These are phyloP conservation scores for Melinopterus prodromus DNA, from an alignment of 2,888 invertebrate genomes.

Conservation along the genomic window DNA sequence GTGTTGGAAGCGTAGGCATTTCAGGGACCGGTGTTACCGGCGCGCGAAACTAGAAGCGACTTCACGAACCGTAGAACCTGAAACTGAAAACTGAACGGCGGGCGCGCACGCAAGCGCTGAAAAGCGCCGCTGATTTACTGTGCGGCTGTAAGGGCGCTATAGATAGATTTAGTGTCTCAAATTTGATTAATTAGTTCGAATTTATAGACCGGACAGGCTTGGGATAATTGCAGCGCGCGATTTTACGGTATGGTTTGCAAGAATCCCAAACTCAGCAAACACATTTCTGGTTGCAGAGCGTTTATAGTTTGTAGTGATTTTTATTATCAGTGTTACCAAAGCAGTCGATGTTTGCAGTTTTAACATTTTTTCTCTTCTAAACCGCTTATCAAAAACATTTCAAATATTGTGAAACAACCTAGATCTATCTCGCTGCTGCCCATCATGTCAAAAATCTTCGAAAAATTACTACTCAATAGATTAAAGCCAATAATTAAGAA, in stretches of 20 bases:
- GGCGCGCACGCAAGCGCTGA: neutral
- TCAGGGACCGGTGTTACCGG: neutral
- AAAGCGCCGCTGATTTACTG: neutral
- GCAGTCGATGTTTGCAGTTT: no score
- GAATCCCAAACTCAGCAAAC: neutral
- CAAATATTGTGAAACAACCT: no score
- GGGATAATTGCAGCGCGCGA: neutral
- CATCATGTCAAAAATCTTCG: no score
- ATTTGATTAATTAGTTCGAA: neutral
- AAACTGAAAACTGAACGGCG: neutral
- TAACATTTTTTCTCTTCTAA: no score
- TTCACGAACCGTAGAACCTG: neutral
- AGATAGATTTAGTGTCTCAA: constrained; percentile 4
- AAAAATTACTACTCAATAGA: no score
- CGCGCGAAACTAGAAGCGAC: neutral
- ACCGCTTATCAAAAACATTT: no score
- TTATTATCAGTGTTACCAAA: no score
- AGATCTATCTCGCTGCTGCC: no score
- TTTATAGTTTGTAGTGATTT: no score
- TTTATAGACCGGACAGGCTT: neutral
- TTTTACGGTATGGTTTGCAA: neutral
- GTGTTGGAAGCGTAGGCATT: neutral
- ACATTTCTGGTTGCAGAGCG: no score
- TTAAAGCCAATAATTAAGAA: no score
- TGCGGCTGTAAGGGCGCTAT: neutral